Conservation (phyloP, 2,113 vertebrate species). For the Phodopus roborovskii region DNA sequence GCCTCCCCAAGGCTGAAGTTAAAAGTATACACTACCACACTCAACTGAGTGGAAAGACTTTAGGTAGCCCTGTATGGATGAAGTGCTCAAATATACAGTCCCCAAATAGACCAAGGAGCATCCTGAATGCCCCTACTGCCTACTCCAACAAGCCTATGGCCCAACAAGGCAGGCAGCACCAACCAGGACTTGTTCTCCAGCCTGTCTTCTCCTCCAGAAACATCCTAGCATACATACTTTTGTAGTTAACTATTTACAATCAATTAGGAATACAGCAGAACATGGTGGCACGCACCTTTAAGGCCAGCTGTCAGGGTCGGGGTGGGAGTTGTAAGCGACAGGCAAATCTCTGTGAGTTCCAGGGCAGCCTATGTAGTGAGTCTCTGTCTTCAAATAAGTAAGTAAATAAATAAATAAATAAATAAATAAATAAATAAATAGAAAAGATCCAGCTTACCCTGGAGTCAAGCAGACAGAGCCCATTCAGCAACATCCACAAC, state of each 20-base stretch:
- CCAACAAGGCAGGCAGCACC: background rate
- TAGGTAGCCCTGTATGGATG: background rate
- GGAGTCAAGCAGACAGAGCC: background rate
- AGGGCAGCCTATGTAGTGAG: background rate
- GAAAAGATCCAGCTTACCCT: background rate
- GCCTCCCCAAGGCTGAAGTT: background rate
- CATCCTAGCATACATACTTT: background rate
- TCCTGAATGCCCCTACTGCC: background rate
- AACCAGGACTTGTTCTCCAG: background rate
- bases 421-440: accelerated
- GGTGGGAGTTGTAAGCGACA: background rate
- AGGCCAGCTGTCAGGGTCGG: background rate
- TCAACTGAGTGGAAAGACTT: background rate
- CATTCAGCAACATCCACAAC: background rate
- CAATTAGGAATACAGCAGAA: too few relatives aligned
- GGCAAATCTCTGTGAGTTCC: background rate
- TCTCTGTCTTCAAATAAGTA: background rate
- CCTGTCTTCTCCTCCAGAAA: background rate
- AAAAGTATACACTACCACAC: background rate
- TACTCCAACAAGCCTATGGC: too few relatives aligned
- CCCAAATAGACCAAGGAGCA: background rate
- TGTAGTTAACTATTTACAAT: background rate
- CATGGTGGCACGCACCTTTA: background rate
- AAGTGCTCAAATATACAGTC: background rate
- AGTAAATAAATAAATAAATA: accelerated